These are phyloP conservation scores for Crotophaga sulcirostris DNA, from an alignment of 2,113 vertebrate genomes.

Conservation along the genomic window DNA sequence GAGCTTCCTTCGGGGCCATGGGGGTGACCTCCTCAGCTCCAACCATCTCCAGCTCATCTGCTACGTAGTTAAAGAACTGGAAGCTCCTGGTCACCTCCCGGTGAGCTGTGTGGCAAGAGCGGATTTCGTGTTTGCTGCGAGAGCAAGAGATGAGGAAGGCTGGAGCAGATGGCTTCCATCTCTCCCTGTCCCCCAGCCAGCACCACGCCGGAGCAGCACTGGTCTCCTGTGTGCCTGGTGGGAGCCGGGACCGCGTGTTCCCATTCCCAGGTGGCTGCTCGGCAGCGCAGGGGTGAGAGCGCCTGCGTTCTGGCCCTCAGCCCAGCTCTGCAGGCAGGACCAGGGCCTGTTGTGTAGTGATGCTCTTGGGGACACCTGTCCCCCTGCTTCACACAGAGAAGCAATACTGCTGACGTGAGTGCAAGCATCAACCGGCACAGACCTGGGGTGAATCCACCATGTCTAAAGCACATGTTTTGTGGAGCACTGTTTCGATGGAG, in stretches of 20 bases:
- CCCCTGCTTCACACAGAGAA: not conserved
- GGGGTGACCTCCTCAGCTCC: not conserved
- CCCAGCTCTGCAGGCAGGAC: not conserved
- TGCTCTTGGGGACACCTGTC: not conserved
- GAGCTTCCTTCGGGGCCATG: accelerated
- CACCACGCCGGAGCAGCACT: accelerated
- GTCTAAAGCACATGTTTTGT: not conserved
- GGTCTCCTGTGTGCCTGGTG: accelerated
- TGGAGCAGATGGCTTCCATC: not conserved
- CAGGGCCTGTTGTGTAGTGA: not conserved
- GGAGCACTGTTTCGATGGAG: not conserved
- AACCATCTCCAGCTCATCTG: not conserved
- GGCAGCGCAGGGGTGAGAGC: not conserved
- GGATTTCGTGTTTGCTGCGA: not conserved
- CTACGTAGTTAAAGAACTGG: not conserved
- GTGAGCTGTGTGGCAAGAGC: not conserved
- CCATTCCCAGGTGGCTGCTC: not conserved
- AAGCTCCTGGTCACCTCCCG: not conserved
- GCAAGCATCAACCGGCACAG: not conserved
- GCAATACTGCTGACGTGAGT: too few species aligned
- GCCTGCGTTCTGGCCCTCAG: not conserved
- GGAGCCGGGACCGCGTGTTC: not conserved
- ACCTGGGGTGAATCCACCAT: not conserved
- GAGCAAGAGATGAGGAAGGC: not conserved
- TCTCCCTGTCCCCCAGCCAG: not conserved